Conservation (phyloP, 1,140 invertebrate species). For the Dendroctonus ponderosae region DNA sequence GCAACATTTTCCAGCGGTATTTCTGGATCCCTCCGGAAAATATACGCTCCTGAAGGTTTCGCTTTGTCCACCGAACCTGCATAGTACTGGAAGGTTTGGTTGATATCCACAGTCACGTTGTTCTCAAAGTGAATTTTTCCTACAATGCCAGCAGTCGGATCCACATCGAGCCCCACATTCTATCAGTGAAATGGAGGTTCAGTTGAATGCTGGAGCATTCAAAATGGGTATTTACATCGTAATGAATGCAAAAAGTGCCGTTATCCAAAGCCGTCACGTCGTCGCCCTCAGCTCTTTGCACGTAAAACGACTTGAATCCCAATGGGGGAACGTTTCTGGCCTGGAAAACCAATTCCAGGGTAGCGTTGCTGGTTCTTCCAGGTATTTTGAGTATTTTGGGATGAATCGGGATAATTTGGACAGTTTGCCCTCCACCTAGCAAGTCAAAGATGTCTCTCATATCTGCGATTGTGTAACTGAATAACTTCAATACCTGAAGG, state of each 20-base stretch:
- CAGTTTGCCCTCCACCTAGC: slow-evolving; percentile 55
- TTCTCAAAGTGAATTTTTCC: slow-evolving; percentile 58
- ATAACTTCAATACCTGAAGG: slow-evolving; percentile 37
- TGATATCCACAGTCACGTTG: slow-evolving; percentile 51
- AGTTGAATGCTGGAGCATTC: background rate
- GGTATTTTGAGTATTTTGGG: slow-evolving; percentile 59
- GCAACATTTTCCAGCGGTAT: slow-evolving; percentile 40
- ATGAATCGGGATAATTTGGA: slow-evolving; percentile 65
- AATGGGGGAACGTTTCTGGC: slow-evolving; percentile 63
- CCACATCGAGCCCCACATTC: slow-evolving; percentile 14
- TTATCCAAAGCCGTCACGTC: slow-evolving; percentile 4
- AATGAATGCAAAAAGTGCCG: slow-evolving; percentile 4
- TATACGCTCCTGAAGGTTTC: slow-evolving; percentile 80
- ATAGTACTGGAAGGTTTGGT: slow-evolving; percentile 80
- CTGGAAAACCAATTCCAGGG: slow-evolving; percentile 66
- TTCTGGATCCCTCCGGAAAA: slow-evolving; percentile 71
- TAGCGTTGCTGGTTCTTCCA: slow-evolving; percentile 61
- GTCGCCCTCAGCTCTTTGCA: slow-evolving; percentile 42
- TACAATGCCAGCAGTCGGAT: slow-evolving; percentile 52
- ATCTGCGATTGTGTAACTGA: background rate
- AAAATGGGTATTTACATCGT: slow-evolving; percentile 4
- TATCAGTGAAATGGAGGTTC: background rate
- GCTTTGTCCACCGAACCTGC: slow-evolving; percentile 55
- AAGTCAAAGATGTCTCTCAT: slow-evolving; percentile 12
- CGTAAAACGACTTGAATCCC: slow-evolving; percentile 63